Conservation (phyloP, 2,797 vertebrate genomes). For the Bovichtus variegatus region DNA sequence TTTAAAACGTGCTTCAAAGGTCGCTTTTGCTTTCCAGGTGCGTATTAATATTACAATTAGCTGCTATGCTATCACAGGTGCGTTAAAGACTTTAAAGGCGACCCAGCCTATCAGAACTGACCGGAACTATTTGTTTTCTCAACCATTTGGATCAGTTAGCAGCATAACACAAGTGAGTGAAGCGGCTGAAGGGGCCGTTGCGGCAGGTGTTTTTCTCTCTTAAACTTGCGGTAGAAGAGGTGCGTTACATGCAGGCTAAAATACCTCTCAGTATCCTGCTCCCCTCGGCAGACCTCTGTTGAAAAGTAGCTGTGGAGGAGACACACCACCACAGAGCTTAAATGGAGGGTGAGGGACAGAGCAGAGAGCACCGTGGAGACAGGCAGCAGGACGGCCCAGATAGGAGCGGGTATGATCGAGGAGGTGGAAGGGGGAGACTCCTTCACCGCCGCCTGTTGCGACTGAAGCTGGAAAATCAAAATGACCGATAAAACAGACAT, state of each 20-base stretch:
- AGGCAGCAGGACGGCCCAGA: constrained; percentile 84
- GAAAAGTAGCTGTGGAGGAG: constrained; percentile 91
- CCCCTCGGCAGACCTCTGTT: constrained; percentile 88
- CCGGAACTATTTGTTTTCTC: constrained; percentile 17
- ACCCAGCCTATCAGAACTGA: constrained; percentile 1
- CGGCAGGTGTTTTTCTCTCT: not conserved
- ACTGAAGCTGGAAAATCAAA: constrained; percentile 91
- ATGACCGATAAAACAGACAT: constrained; percentile 90
- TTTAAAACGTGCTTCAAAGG: not conserved
- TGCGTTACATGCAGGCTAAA: not conserved
- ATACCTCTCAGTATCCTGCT: constrained; percentile 87
- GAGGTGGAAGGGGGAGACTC: constrained; percentile 52
- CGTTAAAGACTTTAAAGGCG: not conserved
- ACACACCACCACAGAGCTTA: constrained; percentile 88
- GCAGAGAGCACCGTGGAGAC: constrained; percentile 88
- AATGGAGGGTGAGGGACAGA: constrained; percentile 88
- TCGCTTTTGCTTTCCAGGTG: not conserved
- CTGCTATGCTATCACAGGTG: not conserved
- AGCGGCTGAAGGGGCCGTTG: no score
- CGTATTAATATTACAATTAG: not conserved
- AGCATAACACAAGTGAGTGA: not conserved
- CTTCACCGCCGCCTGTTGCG: constrained; percentile 77
- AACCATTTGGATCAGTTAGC: not conserved
- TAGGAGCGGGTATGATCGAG: constrained; percentile 70
- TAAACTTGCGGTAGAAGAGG: not conserved